Evolutionary conservation across 1,140 invertebrate species (phyloP), one percentile per base, ranked within the genome.

Genomic region (Cyclina sinensis): DNA sequence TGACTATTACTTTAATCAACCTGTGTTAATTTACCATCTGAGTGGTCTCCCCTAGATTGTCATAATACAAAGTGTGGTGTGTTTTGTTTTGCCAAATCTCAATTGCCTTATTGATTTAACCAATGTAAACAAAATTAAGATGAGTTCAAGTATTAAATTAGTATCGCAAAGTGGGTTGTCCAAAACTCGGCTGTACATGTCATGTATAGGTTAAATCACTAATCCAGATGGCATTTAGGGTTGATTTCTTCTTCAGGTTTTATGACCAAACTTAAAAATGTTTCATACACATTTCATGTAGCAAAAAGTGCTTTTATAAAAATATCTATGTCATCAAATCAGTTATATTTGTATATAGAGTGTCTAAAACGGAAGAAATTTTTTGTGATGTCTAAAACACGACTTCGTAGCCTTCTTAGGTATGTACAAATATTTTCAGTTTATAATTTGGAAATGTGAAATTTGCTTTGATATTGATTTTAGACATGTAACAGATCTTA

Each of bases 361-460:
- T 70, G 65, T 62, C 51, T 83, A 73, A 62, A 83, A 46, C 4
- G 35, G 59, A 46, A 51, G 32, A 14, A 62, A 7, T 48, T 68
- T 27, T 27, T 68, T 21, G 21, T 16, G 9, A 83, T 83, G 81
- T 83, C 81, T 37, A 83, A 70, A 83, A 46, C 81, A 21, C 11
- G 57, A 48, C 59, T 83, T 18, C 16, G 65, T 51, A 32, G n/a
- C 73, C 43, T 68, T 4, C 37, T 83, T 9, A 57, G 51, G 51
- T 57, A 57, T 21, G 51, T 57, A 21, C 4, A 57, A 46, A 9
- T 57, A 14, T 21, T 57, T 57, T 57, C n/a, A 9, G n/a, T 57
- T 21, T n/a, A n/a, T n/a, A n/a, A n/a, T n/a, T n/a, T n/a, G n/a
- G n/a, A n/a, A n/a, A n/a, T n/a, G n/a, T n/a, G n/a, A n/a, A n/a